Evolutionary conservation across 1,140 invertebrate genomes (phyloP), one percentile per base, ranked within the genome.

Genomic region (Elysia chlorotica): DNA sequence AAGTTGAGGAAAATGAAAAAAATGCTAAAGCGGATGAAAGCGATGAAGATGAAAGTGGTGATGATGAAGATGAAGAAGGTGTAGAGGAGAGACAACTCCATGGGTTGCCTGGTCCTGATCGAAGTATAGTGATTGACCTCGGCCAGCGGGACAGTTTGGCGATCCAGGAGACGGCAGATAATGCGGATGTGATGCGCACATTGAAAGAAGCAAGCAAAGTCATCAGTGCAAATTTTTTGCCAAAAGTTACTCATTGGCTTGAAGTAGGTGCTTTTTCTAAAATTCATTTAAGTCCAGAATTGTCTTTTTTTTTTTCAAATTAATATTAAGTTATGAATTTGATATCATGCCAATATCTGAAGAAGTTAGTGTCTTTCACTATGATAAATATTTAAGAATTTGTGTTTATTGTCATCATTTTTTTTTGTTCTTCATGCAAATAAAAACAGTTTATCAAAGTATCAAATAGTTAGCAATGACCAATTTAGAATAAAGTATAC

Each of bases 101-200:
- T 79, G 85, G 85, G 0, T 62, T 86, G 14, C 71, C 71, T 3
- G 76, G 69, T 37, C 62, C 69, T n/a, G 70, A 76, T 21, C 79
- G 78, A 56, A 80, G 74, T 36, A 65, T 85, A 5, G 71, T 66
- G n/a, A 79, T 86, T 48, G 77, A 83, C 61, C 37, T 86, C 10
- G 71, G 72, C 31, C 70, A 67, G 0, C 53, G 65, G n/a, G 73
- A 72, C 21, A 61, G 69, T 30, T 66, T 82, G 28, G 30, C 65
- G 4, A 65, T 86, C 36, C 57, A 74, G 31, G 83, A 85, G 62
- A 83, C 74, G 35, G 78, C 81, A 37, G 83, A 86, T 66, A 86
- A 85, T 72, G 71, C 54, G 53, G 83, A 83, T 38, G 59, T 86
- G 21, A 65, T 84, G 5, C 74, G 61, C 19, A 79, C 74, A 23